A percentile compares a stretch with the other conserved stretches of the same genome.
These are phyloP conservation scores for Lochmaea capreae DNA, from an alignment of 2,888 invertebrate genomes.

Conservation along the genomic window DNA sequence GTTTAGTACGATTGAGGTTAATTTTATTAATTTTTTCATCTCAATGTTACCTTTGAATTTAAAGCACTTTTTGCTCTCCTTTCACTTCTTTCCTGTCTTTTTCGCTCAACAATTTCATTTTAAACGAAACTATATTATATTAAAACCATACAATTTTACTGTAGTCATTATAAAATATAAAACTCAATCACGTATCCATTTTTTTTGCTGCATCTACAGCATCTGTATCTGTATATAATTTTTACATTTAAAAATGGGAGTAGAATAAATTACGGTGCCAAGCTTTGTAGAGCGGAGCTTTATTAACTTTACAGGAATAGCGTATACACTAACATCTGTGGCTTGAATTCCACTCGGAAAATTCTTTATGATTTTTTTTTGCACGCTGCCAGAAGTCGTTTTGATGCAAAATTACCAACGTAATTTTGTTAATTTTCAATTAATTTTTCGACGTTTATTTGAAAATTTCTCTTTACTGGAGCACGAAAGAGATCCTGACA, in stretches of 20 bases:
- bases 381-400: neutral
- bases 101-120: neutral
- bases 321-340: conserved; percentile 49
- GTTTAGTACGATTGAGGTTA: too few relatives aligned
- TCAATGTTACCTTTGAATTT: too few relatives aligned
- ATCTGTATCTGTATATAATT: conserved; percentile 49
- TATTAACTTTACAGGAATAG: conserved; percentile 51
- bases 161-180: conserved; percentile 9
- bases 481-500: neutral
- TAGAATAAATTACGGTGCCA: conserved; percentile 47
- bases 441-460: neutral
- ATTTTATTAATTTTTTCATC: too few relatives aligned
- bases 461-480: neutral
- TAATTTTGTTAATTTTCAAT: neutral
- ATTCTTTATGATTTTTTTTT: conserved; percentile 26
- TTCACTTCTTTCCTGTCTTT: neutral
- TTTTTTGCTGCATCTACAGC: conserved; percentile 32
- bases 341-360: conserved; percentile 29
- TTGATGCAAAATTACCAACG: neutral
- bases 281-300: conserved; percentile 46
- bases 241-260: conserved; percentile 44
- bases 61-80: too few relatives aligned
- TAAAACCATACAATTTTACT: neutral
- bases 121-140: too few relatives aligned
- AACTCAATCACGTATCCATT: conserved; percentile 26